Evolutionary conservation across 2,888 invertebrate species (phyloP).

Genomic region (Busseola fusca): DNA sequence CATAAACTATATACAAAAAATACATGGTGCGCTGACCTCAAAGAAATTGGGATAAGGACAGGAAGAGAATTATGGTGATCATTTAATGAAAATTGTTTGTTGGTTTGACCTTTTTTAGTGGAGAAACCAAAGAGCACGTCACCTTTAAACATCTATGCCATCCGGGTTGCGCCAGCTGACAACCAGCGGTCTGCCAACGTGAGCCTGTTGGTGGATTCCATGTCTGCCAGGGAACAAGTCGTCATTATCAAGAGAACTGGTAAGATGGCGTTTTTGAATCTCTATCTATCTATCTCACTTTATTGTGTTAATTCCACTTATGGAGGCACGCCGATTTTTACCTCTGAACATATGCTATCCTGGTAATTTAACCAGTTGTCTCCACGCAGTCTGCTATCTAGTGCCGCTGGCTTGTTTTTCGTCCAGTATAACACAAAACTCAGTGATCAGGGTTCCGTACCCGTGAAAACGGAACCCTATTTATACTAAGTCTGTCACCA

Average conservation of each 20-base stretch:
- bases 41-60: too few species aligned
- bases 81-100: not conserved
- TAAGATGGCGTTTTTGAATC: conserved; percentile 46
- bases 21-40: too few species aligned
- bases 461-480: too few species aligned
- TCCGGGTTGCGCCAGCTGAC: conserved; percentile 74
- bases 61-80: too few species aligned
- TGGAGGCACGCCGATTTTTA: too few species aligned
- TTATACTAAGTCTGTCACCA: too few species aligned
- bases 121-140: conserved; percentile 73
- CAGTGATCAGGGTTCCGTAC: too few species aligned
- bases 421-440: too few species aligned
- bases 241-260: conserved; percentile 77
- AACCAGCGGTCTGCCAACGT: conserved; percentile 73
- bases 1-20: too few species aligned
- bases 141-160: conserved; percentile 81
- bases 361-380: not conserved
- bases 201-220: conserved; percentile 75
- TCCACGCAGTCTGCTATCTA: not conserved
- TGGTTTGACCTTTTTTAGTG: conserved; percentile 67
- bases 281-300: not conserved
- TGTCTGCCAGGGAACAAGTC: conserved; percentile 70
- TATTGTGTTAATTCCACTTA: not conserved
- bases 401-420: too few species aligned
- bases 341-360: not conserved